Conservation (phyloP, 2,113 vertebrate genomes). For the Malurus alboscapulatus region DNA sequence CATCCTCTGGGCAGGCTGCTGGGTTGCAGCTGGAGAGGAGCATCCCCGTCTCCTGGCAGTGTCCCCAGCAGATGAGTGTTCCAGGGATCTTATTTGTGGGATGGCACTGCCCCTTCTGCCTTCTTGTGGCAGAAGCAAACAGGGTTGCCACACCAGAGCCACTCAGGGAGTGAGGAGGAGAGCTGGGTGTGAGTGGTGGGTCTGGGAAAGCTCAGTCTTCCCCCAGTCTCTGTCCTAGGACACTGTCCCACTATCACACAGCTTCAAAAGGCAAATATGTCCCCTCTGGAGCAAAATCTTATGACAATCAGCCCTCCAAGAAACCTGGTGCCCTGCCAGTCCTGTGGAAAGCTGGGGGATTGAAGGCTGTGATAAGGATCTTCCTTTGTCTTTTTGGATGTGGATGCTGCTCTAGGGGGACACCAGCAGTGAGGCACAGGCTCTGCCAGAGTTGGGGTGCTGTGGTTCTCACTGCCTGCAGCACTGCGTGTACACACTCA, state of each 20-base stretch:
- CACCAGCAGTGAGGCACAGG: no score
- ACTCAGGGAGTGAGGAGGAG: background rate
- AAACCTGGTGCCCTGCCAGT: background rate
- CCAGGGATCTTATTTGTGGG: accelerated
- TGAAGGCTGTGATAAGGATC: background rate
- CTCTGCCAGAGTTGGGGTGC: background rate
- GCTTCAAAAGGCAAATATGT: accelerated
- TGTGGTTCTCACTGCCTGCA: accelerated
- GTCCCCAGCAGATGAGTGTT: background rate
- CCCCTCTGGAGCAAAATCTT: background rate
- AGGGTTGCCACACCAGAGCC: background rate
- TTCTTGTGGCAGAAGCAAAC: background rate
- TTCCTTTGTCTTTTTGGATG: accelerated
- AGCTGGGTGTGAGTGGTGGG: background rate
- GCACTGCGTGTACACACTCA: background rate
- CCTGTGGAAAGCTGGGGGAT: background rate
- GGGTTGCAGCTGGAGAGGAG: background rate
- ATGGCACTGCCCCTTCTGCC: background rate
- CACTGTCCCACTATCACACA: background rate
- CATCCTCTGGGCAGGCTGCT: background rate
- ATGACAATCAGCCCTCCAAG: background rate
- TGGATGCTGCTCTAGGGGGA: background rate
- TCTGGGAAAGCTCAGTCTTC: background rate
- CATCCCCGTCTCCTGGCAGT: background rate
- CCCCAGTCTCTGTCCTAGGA: background rate